Evolutionary conservation across 2,888 invertebrate genomes (phyloP), one percentile per base, ranked within the genome.

Genomic region (Strigamia maritima): DNA sequence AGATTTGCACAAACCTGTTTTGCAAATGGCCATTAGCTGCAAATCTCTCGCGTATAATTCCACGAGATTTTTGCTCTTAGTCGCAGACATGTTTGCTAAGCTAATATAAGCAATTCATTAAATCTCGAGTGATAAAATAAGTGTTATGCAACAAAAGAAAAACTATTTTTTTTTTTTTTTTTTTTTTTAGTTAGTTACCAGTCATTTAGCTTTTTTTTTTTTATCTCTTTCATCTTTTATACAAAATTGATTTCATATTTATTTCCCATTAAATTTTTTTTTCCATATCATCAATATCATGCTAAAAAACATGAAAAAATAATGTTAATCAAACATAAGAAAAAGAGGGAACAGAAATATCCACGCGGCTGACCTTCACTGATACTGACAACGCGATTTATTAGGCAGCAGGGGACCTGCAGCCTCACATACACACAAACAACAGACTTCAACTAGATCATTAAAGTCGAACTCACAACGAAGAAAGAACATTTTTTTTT

Each of bases 301-400:
- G 70, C 26, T 70, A 28, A 70, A n/a, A 54, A 70, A 70, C 70
- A 70, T 70, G 70, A 70, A 70, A 10, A 28, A 70, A 70, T 70
- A n/a, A 70, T 70, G 70, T 70, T 70, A 70, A 70, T 70, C 70
- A 26, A 70, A 70, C 70, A 70, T 70, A 35, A 35, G 35, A 65
- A 19, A 26, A 54, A 70, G 70, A 70, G 70, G 70, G 70, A 70
- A 70, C 70, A 70, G 70, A 70, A 70, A 70, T 70, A 70, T 70
- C 70, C 70, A 70, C 70, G 70, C 70, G 28, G 70, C 70, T 70
- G 70, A 70, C 70, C 70, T 70, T 70, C 70, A 70, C 70, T 70
- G 70, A 70, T 70, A 70, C 70, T 70, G 70, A 70, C 70, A 70
- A 70, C 70, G 70, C 70, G 70, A 70, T 70, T 70, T 70, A 70